Base-by-base conservation (phyloP, 2,888 invertebrate species). In the Acleris laterana region DNA sequence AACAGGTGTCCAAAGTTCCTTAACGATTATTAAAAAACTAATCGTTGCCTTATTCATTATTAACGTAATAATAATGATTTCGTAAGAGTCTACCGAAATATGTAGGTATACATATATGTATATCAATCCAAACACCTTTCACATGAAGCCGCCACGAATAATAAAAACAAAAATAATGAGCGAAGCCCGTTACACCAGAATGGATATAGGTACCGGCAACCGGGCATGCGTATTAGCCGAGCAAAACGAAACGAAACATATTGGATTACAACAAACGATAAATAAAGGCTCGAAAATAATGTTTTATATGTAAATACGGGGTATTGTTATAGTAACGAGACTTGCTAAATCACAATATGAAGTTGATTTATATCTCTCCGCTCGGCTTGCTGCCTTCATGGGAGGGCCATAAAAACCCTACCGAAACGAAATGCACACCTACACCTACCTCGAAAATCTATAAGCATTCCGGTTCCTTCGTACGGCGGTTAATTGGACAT, bases 321-420 rank as follows among this genome's bases (percentile, higher is more conserved):
- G 89, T 89, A 94, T 94, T 91, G 94, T 94, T 93, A 93, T 92
- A 90, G 92, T 94, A 94, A 94, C 94, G 93, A 93, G 90, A 93
- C 94, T 94, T 94, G 94, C 94, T 90, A 90, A 94, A 94, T 93
- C 91, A 90, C 91, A 90, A 90, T 91, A 90, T 89, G 90, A 89
- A 85, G 85, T 88, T 93, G 92, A 93, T 93, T 93, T 93, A 93
- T 92, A 93, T 91, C 92, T 90, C 82, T 84, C 88, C 90, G 92
- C 84, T 92, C 84, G 85, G 90, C 81, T 89, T 88, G 80, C 75
- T 76, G 74, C 82, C 90, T 81, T 83, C 90, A 88, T 89, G 91
- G 91, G 90, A 88, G 90, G 91, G 84, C 89, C 81, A 86, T 88
- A 88, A 89, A 89, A 83, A 84, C 77, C 76, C 78, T 74, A 75